These are phyloP conservation scores for Cydia amplana DNA, from an alignment of 1,140 invertebrate genomes.

Conservation along the genomic window DNA sequence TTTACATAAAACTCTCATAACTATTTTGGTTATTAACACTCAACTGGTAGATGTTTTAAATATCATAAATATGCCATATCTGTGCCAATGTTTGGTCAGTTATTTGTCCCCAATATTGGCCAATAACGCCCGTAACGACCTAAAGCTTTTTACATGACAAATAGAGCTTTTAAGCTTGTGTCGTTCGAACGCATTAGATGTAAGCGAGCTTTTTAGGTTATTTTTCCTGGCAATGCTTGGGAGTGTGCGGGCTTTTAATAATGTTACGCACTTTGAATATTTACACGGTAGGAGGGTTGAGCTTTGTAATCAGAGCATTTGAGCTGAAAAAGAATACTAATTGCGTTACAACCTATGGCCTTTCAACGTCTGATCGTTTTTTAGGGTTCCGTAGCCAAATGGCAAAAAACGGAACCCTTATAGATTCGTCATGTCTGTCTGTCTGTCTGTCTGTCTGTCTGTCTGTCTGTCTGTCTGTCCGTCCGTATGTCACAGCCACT, in stretches of 20 bases:
- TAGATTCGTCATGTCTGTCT: too few relatives aligned
- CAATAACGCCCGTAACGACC: slow-evolving; percentile 27
- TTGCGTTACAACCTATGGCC: background rate
- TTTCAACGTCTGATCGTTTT: too few relatives aligned
- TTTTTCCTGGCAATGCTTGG: slow-evolving; percentile 27
- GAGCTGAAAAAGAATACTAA: background rate
- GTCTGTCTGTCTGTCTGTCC: too few relatives aligned
- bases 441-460: too few relatives aligned
- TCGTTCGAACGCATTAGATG: slow-evolving; percentile 27
- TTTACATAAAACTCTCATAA: slow-evolving; percentile 11
- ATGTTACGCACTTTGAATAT: slow-evolving; percentile 23
- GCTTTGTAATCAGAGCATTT: background rate
- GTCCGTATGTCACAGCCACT: too few relatives aligned
- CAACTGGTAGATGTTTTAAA: background rate
- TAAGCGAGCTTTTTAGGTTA: slow-evolving; percentile 24
- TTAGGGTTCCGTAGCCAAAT: too few relatives aligned
- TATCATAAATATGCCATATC: slow-evolving; percentile 23
- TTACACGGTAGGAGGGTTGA: slow-evolving; percentile 7
- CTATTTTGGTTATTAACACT: background rate
- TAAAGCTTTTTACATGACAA: slow-evolving; percentile 32
- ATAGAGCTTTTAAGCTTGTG: slow-evolving; percentile 30
- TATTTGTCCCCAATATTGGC: slow-evolving; percentile 25
- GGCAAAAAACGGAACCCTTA: too few relatives aligned
- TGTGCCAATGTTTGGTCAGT: slow-evolving; percentile 22
- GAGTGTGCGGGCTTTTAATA: slow-evolving; percentile 29